phyloP scores from a whole-genome alignment of 2,888 invertebrate species.

The Drosophila silvestris region DNA sequence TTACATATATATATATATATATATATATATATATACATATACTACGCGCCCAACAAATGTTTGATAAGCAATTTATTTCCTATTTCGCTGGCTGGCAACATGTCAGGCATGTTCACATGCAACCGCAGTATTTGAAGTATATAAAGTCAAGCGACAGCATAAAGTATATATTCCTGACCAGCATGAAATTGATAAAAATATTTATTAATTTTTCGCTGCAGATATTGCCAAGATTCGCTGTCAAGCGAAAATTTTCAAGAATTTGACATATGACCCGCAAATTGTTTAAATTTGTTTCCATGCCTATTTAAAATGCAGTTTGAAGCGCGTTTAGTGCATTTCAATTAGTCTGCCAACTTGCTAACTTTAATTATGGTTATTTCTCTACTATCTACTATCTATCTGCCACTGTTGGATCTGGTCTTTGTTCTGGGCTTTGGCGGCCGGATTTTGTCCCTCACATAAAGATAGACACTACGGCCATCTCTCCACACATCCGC shows the following conservation, averaged over 20 bases:
- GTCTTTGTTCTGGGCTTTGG: conserved; percentile 31
- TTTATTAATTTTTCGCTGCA: background rate
- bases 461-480: conserved; percentile 4
- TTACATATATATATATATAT: conserved; percentile 3
- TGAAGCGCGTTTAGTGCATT: conserved; percentile 6
- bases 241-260: background rate
- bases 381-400: background rate
- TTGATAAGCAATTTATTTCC: conserved; percentile 28
- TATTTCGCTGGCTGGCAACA: conserved; percentile 19
- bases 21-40: background rate
- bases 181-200: background rate
- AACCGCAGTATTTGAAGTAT: background rate
- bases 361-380: conserved; percentile 42
- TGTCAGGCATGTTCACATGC: background rate
- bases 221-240: background rate
- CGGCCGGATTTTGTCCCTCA: conserved; percentile 13
- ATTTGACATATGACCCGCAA: background rate
- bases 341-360: conserved; percentile 20
- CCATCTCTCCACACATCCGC: conserved; percentile 8
- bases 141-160: background rate
- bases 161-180: background rate
- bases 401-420: background rate
- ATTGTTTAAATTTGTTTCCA: background rate
- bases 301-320: background rate
- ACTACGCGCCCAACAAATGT: conserved; percentile 32